Evolutionary conservation across 2,113 vertebrate species (phyloP), one percentile per base, ranked within the genome.

Genomic region (Baryphthengus martii): DNA sequence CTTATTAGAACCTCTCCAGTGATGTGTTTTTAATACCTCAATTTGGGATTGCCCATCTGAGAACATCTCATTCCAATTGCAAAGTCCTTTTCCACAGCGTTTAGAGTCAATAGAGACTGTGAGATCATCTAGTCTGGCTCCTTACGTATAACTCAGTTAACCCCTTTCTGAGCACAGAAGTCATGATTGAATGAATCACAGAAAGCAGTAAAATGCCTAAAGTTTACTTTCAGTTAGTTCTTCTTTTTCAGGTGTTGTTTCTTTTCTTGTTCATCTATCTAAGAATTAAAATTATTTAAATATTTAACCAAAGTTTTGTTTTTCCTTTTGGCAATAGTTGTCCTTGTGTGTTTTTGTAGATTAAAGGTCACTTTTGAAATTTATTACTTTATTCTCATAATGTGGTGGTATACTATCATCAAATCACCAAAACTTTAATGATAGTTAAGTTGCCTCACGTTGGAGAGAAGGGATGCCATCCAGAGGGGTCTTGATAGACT

Each of bases 41-140:
- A 0, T 93, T 96, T 97, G 83, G 70, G 88, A 96, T 91, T 86
- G 86, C 70, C 92, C 84, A 81, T 93, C 55, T 95, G 94, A 96
- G 90, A 95, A 87, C 90, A 87, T 75, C 88, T 94, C 88, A 92
- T 93, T 96, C 73, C 86, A 93, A 73, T 58, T 8, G 8, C 83
- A 87, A 93, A 96, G 83, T 84, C 92, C 86, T 95, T 95, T 96
- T 95, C 91, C 89, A 72, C 47, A 78, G 81, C 76, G 73, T 96
- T 96, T 89, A 75, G 85, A 92, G 37, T 93, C 96, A 88, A 28
- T 21, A 82, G 89, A 95, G 94, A 96, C 91, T 10, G 56, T 97
- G 94, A 96, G 95, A 96, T 96, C 96, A 97, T 95, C 40, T 76
- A 13, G 29, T 82, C 76, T 96, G 89, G 87, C 84, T 88, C 81